These are phyloP conservation scores for Euproctis similis DNA, from an alignment of 2,888 invertebrate genomes.

Conservation along the genomic window DNA sequence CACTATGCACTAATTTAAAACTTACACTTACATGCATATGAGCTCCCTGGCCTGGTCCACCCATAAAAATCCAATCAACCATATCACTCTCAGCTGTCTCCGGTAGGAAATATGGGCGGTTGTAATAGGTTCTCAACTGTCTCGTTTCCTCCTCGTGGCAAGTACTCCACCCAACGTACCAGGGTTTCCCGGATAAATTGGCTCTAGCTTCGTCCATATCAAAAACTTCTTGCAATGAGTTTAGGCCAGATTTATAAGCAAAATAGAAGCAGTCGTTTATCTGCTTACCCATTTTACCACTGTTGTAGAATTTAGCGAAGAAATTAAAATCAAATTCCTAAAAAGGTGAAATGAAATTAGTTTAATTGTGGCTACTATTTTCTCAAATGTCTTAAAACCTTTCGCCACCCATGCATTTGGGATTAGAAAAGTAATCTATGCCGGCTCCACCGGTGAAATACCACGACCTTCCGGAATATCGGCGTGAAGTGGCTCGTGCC, in stretches of 20 bases:
- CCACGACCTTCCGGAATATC: too few species aligned
- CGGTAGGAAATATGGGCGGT: constrained; percentile 92
- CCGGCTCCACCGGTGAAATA: too few species aligned
- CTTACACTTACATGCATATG: constrained; percentile 89
- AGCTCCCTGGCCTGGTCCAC: constrained; percentile 94
- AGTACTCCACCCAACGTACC: constrained; percentile 94
- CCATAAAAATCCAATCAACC: constrained; percentile 98
- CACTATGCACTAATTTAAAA: neutral
- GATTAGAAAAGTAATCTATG: too few species aligned
- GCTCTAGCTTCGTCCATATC: constrained; percentile 85
- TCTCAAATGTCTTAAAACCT: too few species aligned
- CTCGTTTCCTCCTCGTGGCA: constrained; percentile 90
- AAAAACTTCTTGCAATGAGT: constrained; percentile 86
- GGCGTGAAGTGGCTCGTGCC: too few species aligned
- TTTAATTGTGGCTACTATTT: too few species aligned
- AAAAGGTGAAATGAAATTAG: constrained; percentile 2
- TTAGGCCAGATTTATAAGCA: constrained; percentile 92
- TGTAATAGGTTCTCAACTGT: constrained; percentile 84
- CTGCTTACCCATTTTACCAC: constrained; percentile 66
- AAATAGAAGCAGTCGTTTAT: constrained; percentile 91
- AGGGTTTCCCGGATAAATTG: constrained; percentile 77
- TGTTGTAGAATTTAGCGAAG: constrained; percentile 85
- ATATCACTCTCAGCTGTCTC: constrained; percentile 89
- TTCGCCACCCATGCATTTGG: too few species aligned
- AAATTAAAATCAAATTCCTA: constrained; percentile 87